Evolutionary conservation across 2,113 vertebrate genomes (phyloP), one percentile per base, ranked within the genome.

Genomic region (Bucco capensis): DNA sequence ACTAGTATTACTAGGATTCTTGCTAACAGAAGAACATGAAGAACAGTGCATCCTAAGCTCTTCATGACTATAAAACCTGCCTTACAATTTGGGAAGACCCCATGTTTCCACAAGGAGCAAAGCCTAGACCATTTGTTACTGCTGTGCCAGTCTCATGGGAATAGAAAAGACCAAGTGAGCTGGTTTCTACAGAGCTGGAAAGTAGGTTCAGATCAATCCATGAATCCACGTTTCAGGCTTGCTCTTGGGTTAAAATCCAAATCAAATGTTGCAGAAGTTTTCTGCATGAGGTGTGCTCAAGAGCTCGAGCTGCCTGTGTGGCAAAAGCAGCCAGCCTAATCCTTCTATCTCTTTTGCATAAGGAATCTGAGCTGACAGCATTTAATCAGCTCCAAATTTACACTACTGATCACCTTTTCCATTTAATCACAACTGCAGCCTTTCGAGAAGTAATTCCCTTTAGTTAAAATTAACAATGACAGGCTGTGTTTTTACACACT

Each of bases 381-480:
- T 95, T 94, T 95, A 95, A 96, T 96, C 95, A 94, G 88, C 89
- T 90, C 88, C 94, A 88, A 94, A 96, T 96, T 96, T 96, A 96
- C 96, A 94, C 93, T 92, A 89, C 89, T 96, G 95, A 96, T 97
- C 91, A 95, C 83, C 84, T 77, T 95, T 91, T 78, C 75, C 87
- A 82, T 95, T 92, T 88, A 92, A 94, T 95, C 83, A 92, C 8
- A 11, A 82, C 92, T 92, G 56, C 89, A 81, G 90, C 78, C 91
- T 93, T 91, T 93, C 44, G 49, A 94, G 82, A 83, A 94, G 92
- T 89, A 95, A 96, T 97, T 96, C 81, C 86, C 46, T 89, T 94
- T 91, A 71, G 78, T 94, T 96, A 89, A 95, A 95, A 95, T 97
- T 90, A 94, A 94, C 86, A 94, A 91, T 75, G 86, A 91, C 75